Conservation (phyloP, 2,797 vertebrate genomes). For the Dermochelys coriacea region DNA sequence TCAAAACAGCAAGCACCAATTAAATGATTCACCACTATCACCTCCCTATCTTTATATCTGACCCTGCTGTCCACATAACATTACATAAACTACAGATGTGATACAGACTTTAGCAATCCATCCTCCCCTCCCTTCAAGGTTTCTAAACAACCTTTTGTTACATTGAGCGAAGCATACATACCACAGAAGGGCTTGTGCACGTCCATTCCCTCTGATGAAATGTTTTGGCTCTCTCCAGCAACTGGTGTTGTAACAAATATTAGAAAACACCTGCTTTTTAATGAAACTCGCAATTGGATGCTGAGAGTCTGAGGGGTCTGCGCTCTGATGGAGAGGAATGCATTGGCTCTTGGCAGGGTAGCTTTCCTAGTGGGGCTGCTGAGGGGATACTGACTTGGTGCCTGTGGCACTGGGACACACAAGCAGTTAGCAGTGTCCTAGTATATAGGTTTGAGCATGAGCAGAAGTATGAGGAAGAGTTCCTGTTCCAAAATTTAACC, state of each 20-base stretch:
- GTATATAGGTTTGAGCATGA: neutral
- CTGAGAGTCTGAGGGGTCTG: neutral
- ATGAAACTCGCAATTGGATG: neutral
- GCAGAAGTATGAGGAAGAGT: neutral
- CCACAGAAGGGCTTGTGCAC: neutral
- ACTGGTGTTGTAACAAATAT: neutral
- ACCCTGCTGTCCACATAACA: neutral
- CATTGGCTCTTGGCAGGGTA: rapidly evolving
- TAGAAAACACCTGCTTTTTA: neutral
- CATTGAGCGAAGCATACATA: neutral
- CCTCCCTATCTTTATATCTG: slow-evolving; percentile 4
- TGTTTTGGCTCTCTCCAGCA: neutral
- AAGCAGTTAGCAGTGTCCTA: rapidly evolving
- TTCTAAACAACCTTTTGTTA: slow-evolving; percentile 16
- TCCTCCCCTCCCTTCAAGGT: neutral
- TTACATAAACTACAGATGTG: neutral
- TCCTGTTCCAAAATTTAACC: neutral
- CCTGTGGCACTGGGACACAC: neutral
- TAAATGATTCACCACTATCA: neutral
- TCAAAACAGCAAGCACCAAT: neutral
- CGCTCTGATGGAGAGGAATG: neutral
- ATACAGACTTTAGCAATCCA: neutral
- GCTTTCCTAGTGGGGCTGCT: neutral
- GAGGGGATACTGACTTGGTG: neutral
- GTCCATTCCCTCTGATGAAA: neutral